These are phyloP conservation scores for Pediacus dermestoides DNA, from an alignment of 2,888 invertebrate species.

Conservation along the genomic window DNA sequence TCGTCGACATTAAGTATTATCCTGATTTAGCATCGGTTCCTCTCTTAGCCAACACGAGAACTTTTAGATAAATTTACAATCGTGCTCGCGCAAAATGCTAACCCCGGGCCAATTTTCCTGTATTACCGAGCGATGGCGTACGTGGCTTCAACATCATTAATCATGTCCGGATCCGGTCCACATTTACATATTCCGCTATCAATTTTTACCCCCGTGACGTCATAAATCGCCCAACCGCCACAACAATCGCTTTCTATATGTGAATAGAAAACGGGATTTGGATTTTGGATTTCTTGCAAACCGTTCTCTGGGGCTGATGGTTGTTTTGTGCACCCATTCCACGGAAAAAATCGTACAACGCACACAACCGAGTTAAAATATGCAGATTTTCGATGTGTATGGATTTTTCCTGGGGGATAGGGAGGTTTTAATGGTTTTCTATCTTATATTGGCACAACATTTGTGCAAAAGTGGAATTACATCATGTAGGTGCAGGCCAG, in stretches of 20 bases:
- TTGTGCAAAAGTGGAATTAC: no score
- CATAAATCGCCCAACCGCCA: conserved; percentile 39
- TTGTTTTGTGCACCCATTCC: no score
- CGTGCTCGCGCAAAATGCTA: conserved; percentile 34
- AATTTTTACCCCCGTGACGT: conserved; percentile 40
- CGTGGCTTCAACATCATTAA: conserved; percentile 32
- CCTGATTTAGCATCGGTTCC: conserved; percentile 41
- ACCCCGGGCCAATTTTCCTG: conserved; percentile 22
- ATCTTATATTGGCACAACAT: no score
- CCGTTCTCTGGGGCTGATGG: no score
- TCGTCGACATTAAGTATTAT: conserved; percentile 41
- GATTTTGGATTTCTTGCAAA: no score
- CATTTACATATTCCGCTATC: conserved; percentile 43
- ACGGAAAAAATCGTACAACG: no score
- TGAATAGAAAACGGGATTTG: conserved; percentile 32
- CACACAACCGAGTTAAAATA: no score
- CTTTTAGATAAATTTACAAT: conserved; percentile 43
- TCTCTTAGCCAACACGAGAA: conserved; percentile 27
- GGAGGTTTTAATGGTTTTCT: no score
- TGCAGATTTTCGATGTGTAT: no score
- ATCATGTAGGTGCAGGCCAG: no score
- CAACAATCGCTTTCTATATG: conserved; percentile 25
- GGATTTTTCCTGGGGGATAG: no score
- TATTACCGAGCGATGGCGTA: conserved; percentile 20
- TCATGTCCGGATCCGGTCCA: conserved; percentile 35